Percentiles rank a stretch among this genome's conserved stretches.
Conservation (phyloP, 2,797 vertebrate species). For the Amazona finschi region DNA sequence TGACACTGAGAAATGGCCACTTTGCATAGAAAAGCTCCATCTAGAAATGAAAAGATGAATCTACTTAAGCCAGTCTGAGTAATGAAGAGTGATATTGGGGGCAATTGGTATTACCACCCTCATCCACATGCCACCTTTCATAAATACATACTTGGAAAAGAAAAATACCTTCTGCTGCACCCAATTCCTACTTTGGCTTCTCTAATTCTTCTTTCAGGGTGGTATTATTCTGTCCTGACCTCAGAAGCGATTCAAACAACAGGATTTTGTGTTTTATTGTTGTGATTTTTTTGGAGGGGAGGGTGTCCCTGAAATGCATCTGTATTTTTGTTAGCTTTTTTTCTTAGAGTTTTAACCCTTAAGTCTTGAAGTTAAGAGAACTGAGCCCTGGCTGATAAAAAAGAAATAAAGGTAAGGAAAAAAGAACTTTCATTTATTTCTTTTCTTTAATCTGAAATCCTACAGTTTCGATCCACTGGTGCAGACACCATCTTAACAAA, state of each 20-base stretch:
- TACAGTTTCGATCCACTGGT: background rate
- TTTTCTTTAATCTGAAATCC: background rate
- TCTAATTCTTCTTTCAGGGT: background rate
- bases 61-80: background rate
- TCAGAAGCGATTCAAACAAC: background rate
- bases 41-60: background rate
- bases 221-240: background rate
- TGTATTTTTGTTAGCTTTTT: background rate
- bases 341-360: background rate
- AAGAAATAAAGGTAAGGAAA: background rate
- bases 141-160: background rate
- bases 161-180: background rate
- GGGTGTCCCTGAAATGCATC: background rate
- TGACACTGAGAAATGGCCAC: background rate
- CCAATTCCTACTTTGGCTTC: background rate
- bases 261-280: background rate
- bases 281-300: no score
- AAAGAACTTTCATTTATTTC: fast-evolving
- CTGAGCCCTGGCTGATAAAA: background rate
- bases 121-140: background rate
- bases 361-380: background rate
- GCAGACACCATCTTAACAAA: background rate
- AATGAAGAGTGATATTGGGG: background rate
- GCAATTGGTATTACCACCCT: background rate
- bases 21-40: background rate